These are phyloP conservation scores for Rotaria magnacalcarata DNA, from an alignment of 2,888 invertebrate genomes.

Conservation along the genomic window DNA sequence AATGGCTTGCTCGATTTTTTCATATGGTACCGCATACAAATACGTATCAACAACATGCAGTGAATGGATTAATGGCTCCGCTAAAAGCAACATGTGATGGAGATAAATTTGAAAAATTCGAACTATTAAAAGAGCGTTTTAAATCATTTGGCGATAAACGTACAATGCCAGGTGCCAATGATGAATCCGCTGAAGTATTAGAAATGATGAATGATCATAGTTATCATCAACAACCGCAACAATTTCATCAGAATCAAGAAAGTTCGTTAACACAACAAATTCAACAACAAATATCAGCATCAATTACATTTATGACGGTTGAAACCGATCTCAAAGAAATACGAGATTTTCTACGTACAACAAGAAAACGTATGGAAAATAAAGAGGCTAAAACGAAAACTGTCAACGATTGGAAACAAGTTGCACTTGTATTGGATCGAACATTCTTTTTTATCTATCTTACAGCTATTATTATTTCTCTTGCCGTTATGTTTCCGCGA, in stretches of 20 bases:
- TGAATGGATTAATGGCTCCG: not conserved
- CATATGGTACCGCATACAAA: conserved; percentile 42
- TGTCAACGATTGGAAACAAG: conserved; percentile 46
- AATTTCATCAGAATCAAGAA: not conserved
- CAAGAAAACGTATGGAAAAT: conserved; percentile 45
- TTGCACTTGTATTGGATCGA: conserved; percentile 45
- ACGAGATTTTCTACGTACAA: conserved; percentile 44
- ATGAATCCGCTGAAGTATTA: not conserved
- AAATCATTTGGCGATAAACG: conserved; percentile 43
- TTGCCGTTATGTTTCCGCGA: conserved; percentile 45
- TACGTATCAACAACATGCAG: conserved; percentile 20
- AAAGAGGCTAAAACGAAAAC: conserved; percentile 43
- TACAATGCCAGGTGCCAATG: not conserved
- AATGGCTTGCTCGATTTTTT: conserved; percentile 44
- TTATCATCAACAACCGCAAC: not conserved
- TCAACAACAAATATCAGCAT: conserved; percentile 7
- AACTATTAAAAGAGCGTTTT: conserved; percentile 45
- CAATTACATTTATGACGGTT: conserved; percentile 34
- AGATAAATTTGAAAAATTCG: conserved; percentile 46
- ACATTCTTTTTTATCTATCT: conserved; percentile 45
- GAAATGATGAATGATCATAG: conserved; percentile 16
- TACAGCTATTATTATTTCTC: conserved; percentile 44
- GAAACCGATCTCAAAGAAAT: conserved; percentile 46
- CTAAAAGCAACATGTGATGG: conserved; percentile 37
- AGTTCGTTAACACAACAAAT: not conserved